phyloP scores from a whole-genome alignment of 2,797 vertebrate species.

The Agapornis canus region DNA sequence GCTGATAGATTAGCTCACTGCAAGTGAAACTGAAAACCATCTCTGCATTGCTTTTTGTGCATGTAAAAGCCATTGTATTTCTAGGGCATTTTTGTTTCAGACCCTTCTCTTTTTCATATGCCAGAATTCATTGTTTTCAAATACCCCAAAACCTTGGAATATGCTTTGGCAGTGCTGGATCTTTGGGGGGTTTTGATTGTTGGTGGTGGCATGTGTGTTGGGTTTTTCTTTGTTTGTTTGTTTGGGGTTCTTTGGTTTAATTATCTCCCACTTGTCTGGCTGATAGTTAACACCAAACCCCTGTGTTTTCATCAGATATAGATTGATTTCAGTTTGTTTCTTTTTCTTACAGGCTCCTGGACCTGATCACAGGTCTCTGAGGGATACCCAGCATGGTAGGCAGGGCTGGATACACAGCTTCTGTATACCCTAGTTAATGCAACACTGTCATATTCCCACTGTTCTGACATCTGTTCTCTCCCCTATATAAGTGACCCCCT shows the following conservation, averaged over 20 bases:
- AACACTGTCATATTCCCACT: not conserved
- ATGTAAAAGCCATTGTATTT: not conserved
- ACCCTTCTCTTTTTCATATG: not conserved
- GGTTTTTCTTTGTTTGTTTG: not conserved
- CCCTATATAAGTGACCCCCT: not conserved
- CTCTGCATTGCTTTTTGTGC: not conserved
- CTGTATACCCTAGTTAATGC: not conserved
- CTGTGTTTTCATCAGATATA: not conserved
- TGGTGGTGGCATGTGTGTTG: not conserved
- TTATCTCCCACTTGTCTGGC: not conserved
- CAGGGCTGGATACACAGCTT: not conserved
- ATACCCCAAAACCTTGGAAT: not conserved
- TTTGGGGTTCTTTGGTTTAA: not conserved
- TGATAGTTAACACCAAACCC: not conserved
- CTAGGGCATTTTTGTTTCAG: not conserved
- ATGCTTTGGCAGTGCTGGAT: not conserved
- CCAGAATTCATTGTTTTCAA: not conserved
- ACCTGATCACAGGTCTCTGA: not conserved
- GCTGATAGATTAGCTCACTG: not conserved
- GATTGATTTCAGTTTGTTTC: not conserved
- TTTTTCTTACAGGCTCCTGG: not conserved
- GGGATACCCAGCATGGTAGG: not conserved
- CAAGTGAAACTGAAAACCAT: too few relatives aligned
- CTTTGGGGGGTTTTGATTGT: not conserved
- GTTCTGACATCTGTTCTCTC: not conserved